phyloP scores from a whole-genome alignment of 2,797 vertebrate genomes.

The Trachops cirrhosus region DNA sequence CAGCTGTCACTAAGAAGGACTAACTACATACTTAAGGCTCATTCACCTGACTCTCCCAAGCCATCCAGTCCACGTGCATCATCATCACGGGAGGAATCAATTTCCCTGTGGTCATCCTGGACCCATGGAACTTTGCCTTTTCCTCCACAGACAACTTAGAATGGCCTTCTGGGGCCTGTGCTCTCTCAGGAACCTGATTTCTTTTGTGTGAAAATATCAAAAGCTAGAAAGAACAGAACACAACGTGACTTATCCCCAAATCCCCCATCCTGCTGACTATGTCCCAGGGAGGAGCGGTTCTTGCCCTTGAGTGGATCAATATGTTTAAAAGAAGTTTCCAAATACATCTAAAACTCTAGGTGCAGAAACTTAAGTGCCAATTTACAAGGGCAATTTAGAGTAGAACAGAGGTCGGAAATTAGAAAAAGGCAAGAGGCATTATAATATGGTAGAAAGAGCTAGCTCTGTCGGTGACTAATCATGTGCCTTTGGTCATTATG shows the following conservation, averaged over 20 bases:
- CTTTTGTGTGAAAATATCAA: not conserved
- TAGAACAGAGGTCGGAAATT: not conserved
- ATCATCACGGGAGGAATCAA: not conserved
- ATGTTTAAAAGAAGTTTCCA: not conserved
- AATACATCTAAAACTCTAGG: slow-evolving; percentile 24
- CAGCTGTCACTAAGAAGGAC: not conserved
- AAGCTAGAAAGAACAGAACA: slow-evolving; percentile 5
- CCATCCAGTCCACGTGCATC: not conserved
- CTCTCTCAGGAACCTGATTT: not conserved
- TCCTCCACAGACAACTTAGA: not conserved
- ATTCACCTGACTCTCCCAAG: not conserved
- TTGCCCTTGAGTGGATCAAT: not conserved
- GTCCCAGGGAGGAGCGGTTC: not conserved
- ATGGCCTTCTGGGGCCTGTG: not conserved
- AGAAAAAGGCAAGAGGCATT: not conserved
- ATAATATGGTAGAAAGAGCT: not conserved
- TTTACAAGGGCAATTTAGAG: not conserved
- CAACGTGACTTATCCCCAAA: not conserved
- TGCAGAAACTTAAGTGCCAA: not conserved
- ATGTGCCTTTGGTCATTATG: not conserved
- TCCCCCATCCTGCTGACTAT: not conserved
- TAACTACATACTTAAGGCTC: not conserved
- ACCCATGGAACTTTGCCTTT: not conserved
- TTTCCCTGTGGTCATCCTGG: not conserved
- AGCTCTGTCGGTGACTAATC: not conserved